Conservation (phyloP, 1,140 invertebrate genomes). For the Pristionchus pacificus region DNA sequence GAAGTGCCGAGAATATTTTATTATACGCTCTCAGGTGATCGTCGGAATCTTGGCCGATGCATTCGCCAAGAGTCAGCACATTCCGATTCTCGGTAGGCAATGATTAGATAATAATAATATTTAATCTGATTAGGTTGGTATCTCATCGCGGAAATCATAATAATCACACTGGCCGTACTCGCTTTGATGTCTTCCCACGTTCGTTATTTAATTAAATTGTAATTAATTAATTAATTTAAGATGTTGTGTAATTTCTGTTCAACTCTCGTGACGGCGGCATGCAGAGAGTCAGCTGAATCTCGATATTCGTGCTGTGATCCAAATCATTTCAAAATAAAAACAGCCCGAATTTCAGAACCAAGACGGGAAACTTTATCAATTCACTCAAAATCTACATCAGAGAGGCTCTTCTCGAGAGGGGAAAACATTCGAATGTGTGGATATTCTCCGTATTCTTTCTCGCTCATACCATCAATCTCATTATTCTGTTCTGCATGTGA, state of each 20-base stretch:
- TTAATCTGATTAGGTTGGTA: not conserved
- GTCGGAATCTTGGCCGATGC: not conserved
- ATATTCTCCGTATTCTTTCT: not conserved
- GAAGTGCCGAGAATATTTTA: too few species aligned
- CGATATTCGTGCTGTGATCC: too few species aligned
- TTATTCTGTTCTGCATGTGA: not conserved
- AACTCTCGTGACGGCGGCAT: not conserved
- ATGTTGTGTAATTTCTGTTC: not conserved
- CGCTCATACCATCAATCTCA: not conserved
- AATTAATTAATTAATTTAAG: not conserved
- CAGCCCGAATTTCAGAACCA: not conserved
- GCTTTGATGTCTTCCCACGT: too few species aligned
- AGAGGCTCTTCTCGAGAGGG: not conserved
- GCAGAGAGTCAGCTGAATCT: not conserved
- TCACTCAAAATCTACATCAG: not conserved
- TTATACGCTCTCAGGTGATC: too few species aligned
- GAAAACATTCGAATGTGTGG: not conserved
- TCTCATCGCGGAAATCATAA: not conserved
- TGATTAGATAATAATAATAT: not conserved
- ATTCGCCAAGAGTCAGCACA: not conserved
- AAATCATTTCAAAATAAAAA: not conserved
- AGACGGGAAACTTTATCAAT: not conserved
- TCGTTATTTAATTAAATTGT: not conserved
- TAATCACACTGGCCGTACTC: not conserved
- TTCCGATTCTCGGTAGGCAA: not conserved